phyloP scores from a whole-genome alignment of 2,888 invertebrate genomes.

The Argyresthia albistria region DNA sequence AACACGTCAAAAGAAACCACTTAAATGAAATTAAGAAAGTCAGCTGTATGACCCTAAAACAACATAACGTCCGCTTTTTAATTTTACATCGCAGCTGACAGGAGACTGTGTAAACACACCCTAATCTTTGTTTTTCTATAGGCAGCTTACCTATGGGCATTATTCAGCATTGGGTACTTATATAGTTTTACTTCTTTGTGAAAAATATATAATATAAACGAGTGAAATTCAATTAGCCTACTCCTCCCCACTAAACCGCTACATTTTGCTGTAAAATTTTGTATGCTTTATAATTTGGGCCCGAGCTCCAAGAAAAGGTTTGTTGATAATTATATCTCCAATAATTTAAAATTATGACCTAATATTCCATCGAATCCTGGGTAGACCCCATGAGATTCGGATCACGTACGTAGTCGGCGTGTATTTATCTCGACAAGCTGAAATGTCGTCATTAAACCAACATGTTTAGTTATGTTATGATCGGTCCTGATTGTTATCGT shows the following conservation, averaged over 20 bases:
- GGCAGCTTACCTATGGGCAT: too few species aligned
- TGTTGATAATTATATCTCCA: too few species aligned
- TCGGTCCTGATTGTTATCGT: slow-evolving; percentile 8
- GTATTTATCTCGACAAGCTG: slow-evolving; percentile 3
- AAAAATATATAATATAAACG: too few species aligned
- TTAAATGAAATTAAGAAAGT: background rate
- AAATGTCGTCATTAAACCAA: slow-evolving; percentile 7
- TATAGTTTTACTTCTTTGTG: too few species aligned
- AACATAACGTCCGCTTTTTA: slow-evolving; percentile 47
- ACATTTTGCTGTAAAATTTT: too few species aligned
- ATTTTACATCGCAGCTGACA: slow-evolving; percentile 60
- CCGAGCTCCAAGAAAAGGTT: too few species aligned
- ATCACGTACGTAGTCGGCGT: background rate
- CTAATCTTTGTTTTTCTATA: slow-evolving; percentile 18
- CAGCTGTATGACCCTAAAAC: slow-evolving; percentile 28
- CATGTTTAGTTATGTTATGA: slow-evolving; percentile 7
- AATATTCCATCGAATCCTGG: too few species aligned
- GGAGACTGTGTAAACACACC: slow-evolving; percentile 54
- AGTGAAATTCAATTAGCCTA: too few species aligned
- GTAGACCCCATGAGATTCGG: background rate
- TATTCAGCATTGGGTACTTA: too few species aligned
- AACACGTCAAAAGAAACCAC: background rate
- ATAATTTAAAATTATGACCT: too few species aligned
- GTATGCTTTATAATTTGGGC: too few species aligned
- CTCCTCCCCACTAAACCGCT: too few species aligned